Percentiles rank a stretch among this genome's conserved stretches.
phyloP scores from a whole-genome alignment of 2,113 vertebrate species.

The Oreotrochilus melanogaster region DNA sequence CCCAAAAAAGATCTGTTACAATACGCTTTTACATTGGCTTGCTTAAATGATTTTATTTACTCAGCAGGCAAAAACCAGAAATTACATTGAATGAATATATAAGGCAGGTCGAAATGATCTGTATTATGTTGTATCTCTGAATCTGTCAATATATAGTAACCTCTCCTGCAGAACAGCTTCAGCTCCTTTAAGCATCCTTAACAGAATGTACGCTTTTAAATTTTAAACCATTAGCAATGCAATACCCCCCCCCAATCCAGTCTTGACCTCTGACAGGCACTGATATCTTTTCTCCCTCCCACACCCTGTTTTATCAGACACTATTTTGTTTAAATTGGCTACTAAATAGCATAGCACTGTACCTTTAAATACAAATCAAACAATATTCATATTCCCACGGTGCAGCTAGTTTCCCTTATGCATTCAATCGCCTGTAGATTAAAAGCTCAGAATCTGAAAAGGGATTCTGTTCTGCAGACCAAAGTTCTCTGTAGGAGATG shows the following conservation, averaged over 20 bases:
- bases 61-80: background rate
- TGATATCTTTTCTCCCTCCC: slow-evolving; percentile 10
- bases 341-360: slow-evolving; percentile 60
- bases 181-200: slow-evolving; percentile 41
- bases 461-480: slow-evolving; percentile 68
- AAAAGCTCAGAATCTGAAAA: slow-evolving; percentile 73
- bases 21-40: background rate
- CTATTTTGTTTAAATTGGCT: slow-evolving; percentile 53
- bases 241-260: slow-evolving; percentile 21
- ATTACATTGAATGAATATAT: background rate
- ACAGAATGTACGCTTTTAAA: background rate
- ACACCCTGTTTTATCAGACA: slow-evolving; percentile 44
- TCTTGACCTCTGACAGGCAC: slow-evolving; percentile 38
- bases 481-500: slow-evolving; percentile 76
- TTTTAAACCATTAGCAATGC: slow-evolving; percentile 42
- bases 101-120: background rate
- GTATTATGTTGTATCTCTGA: background rate
- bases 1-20: background rate
- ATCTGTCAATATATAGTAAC: background rate
- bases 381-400: slow-evolving; percentile 72
- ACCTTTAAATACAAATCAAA: slow-evolving; percentile 75
- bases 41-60: background rate
- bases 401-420: slow-evolving; percentile 67
- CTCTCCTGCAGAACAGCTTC: slow-evolving; percentile 13
- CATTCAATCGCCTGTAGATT: slow-evolving; percentile 60